Evolutionary conservation across 2,113 vertebrate species (phyloP), one percentile per base, ranked within the genome.

Genomic region (Ginglymostoma cirratum): DNA sequence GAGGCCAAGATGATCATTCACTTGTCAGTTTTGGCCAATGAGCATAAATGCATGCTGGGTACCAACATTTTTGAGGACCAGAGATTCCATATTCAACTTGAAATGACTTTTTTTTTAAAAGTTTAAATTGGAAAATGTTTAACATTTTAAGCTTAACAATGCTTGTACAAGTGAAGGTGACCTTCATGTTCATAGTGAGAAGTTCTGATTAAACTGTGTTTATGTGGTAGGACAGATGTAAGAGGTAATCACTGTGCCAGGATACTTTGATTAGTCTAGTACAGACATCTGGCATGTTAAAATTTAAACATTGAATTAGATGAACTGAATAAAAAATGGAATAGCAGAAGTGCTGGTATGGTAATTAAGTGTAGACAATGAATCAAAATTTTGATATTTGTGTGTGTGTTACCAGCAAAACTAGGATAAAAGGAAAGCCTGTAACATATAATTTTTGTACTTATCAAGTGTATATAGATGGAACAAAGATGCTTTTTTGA

Each of bases 271-370:
- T 95, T 95, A 95, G 67, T 95, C 42, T 52, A 17, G 10, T 72
- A n/a, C 42, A 72, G 94, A 69, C 94, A 95, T 52, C 66, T 95
- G 69, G 61, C 61, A 66, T 92, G 89, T 92, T 92, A 65, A 92
- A 48, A 95, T 95, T 92, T 61, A 92, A 95, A 45, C 94, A 95
- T 52, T 52, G 38, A 72, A 72, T 30, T 95, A 66, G 89, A 45
- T 70, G 14, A 95, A 42, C 67, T 95, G 67, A 95, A 48, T 95
- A 45, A 95, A 72, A 94, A 95, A 95, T 95, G 69, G 94, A 45
- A 67, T 34, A 67, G 6, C 34, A 93, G 24, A 30, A 52, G n/a
- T 94, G 66, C 92, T 94, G 45, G 42, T 42, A 95, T 15, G 21
- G 19, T 69, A 94, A 94, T 94, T 42, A 67, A 14, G 24, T 95